Percentiles rank a stretch among this genome's conserved stretches.
Evolutionary conservation across 2,113 vertebrate genomes (phyloP).

Genomic region (Sminthopsis crassicaudata): DNA sequence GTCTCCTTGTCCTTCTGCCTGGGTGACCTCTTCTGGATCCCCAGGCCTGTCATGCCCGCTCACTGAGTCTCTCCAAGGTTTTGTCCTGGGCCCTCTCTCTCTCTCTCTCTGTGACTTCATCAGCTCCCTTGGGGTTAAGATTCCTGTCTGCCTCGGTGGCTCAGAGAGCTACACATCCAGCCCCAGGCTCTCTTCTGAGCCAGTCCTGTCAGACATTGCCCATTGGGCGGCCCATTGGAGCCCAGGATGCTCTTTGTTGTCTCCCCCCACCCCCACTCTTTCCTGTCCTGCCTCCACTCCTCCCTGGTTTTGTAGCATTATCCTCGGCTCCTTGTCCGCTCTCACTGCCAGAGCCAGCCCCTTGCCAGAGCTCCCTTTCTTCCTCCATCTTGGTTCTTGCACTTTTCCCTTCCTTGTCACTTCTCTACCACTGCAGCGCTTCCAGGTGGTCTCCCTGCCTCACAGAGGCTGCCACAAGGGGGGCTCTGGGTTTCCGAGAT

Average conservation of each 20-base stretch:
- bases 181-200: background rate
- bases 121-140: background rate
- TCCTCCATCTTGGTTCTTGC: background rate
- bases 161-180: background rate
- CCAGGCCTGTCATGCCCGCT: background rate
- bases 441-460: background rate
- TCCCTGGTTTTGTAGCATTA: background rate
- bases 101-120: background rate
- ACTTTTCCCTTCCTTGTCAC: background rate
- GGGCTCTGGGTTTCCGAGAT: background rate
- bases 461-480: background rate
- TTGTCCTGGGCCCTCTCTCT: background rate
- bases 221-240: background rate
- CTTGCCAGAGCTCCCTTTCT: background rate
- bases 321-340: background rate
- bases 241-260: background rate
- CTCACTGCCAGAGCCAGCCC: background rate
- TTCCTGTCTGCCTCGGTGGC: background rate
- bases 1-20: too few species aligned
- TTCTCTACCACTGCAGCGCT: background rate
- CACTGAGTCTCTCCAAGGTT: background rate
- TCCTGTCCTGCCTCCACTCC: background rate
- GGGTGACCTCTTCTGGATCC: background rate
- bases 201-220: background rate
- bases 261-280: background rate